A percentile compares a stretch with the other conserved stretches of the same genome.
These are phyloP conservation scores for Alethe castanea DNA, from an alignment of 2,113 vertebrate species.

Conservation along the genomic window DNA sequence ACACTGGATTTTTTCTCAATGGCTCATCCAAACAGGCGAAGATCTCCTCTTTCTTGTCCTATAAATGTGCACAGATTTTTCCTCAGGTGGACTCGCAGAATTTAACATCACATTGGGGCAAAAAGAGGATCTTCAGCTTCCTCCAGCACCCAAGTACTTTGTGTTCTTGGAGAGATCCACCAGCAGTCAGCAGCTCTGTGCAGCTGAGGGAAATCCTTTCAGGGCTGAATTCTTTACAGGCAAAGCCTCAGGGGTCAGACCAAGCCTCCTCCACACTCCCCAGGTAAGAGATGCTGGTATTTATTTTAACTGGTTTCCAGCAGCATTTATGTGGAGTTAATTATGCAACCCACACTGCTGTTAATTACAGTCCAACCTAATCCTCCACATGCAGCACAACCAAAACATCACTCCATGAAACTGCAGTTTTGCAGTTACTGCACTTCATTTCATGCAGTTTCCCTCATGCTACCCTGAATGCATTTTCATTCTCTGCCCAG, in stretches of 20 bases:
- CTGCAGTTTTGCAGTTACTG: background rate
- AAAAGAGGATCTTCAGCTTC: background rate
- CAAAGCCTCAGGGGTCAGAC: background rate
- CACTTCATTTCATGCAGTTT: background rate
- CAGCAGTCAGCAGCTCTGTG: background rate
- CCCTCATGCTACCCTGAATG: background rate
- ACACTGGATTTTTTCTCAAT: background rate
- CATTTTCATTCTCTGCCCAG: slow-evolving; percentile 24
- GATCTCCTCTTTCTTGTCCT: background rate
- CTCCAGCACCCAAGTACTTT: background rate
- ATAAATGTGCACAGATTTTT: background rate
- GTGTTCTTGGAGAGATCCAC: background rate
- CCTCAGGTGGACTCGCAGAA: background rate
- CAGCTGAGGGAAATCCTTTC: background rate
- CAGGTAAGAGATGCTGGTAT: background rate
- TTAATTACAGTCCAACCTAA: background rate
- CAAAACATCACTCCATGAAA: background rate
- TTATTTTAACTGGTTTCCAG: slow-evolving; percentile 7
- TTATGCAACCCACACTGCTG: background rate
- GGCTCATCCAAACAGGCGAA: background rate
- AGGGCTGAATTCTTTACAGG: background rate
- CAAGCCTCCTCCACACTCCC: background rate
- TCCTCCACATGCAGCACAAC: background rate
- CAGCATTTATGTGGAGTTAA: background rate
- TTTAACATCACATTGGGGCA: background rate